phyloP scores from a whole-genome alignment of 2,888 invertebrate species.

The Protodeltote pygarga region DNA sequence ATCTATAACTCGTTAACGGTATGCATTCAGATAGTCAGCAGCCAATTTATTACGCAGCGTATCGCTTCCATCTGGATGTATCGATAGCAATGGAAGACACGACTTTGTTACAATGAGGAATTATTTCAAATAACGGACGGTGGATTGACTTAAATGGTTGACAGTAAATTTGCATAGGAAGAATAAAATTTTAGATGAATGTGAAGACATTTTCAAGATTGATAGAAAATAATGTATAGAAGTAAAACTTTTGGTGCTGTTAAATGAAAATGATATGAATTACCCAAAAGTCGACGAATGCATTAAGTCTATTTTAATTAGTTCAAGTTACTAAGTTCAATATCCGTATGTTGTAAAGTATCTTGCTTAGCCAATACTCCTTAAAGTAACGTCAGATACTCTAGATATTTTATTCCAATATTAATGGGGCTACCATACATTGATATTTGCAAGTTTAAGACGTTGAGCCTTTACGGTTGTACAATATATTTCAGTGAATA shows the following conservation, averaged over 20 bases:
- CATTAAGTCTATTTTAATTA: no score
- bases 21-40: slow-evolving; percentile 68
- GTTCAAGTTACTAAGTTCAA: no score
- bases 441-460: slow-evolving; percentile 1
- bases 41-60: slow-evolving; percentile 78
- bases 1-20: slow-evolving; percentile 73
- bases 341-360: no score
- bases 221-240: no score
- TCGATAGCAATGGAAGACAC: slow-evolving; percentile 63
- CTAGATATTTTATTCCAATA: background rate
- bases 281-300: no score
- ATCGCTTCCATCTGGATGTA: slow-evolving; percentile 70
- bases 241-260: no score
- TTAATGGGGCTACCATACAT: background rate
- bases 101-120: slow-evolving; percentile 50
- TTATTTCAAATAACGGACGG: slow-evolving; percentile 50
- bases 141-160: slow-evolving; percentile 33
- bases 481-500: slow-evolving; percentile 12
- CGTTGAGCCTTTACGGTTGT: slow-evolving; percentile 2
- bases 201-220: no score
- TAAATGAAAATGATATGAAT: no score
- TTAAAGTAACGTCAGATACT: background rate
- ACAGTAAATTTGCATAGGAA: slow-evolving; percentile 39
- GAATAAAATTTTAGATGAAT: slow-evolving; percentile 19
- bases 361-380: no score